phyloP scores from a whole-genome alignment of 2,888 invertebrate species.

The Gnatocerus cornutus region DNA sequence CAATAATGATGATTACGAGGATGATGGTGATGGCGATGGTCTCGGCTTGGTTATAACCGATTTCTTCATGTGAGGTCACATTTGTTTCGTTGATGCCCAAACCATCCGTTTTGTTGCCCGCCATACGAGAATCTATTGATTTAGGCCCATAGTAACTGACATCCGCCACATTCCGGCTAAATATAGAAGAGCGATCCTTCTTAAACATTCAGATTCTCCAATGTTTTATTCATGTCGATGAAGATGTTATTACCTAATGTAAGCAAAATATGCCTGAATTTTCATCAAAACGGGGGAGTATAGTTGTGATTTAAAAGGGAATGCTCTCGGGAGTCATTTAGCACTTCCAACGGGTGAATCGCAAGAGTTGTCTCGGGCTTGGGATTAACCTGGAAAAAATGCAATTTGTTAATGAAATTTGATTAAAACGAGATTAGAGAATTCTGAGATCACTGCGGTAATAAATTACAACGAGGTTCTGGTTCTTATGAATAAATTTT shows the following conservation, averaged over 20 bases:
- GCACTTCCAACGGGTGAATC: conserved; percentile 15
- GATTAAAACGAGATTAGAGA: conserved; percentile 46
- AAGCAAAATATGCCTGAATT: conserved; percentile 22
- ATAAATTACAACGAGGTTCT: conserved; percentile 29
- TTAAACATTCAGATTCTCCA: conserved; percentile 57
- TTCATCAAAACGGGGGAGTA: not conserved
- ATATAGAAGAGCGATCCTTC: conserved; percentile 58
- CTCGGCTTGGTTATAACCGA: conserved; percentile 67
- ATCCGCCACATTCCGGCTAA: conserved; percentile 49
- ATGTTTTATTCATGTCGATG: conserved; percentile 57
- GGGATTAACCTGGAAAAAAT: conserved; percentile 55
- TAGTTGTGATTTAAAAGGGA: not conserved
- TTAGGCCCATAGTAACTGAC: conserved; percentile 24
- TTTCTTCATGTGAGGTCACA: conserved; percentile 58
- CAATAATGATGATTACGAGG: conserved; percentile 83
- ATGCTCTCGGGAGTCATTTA: conserved; percentile 2
- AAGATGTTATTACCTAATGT: conserved; percentile 47
- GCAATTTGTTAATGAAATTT: conserved; percentile 59
- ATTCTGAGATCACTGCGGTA: conserved; percentile 18
- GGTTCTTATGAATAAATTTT: conserved; percentile 9
- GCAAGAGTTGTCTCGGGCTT: conserved; percentile 17
- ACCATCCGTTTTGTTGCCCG: conserved; percentile 63
- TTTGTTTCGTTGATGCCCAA: conserved; percentile 51
- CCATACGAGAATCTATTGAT: conserved; percentile 66
- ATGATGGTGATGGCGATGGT: conserved; percentile 83